Base-by-base conservation (phyloP, 2,888 invertebrate genomes). In the Scrobipalpa costella region DNA sequence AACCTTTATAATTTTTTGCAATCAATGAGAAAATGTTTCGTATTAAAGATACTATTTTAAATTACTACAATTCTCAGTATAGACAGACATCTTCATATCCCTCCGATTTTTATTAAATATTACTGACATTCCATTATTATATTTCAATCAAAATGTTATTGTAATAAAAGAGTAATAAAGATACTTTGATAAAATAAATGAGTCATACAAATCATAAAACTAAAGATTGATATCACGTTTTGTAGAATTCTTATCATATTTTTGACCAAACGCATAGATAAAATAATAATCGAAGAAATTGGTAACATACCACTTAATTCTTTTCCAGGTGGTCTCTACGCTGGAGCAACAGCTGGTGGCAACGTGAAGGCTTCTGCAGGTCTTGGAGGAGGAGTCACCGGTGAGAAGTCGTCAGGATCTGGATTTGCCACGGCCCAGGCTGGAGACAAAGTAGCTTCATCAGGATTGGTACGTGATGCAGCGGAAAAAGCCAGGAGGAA, bases 261-360 rank as follows among this genome's bases (percentile, higher is more conserved):
- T 36, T 7, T 9, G 2, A 7, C 15, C 49, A 49, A 17, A 49
- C 7, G 7, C 17, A 5, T 49, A 49, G 49, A 17, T 49, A 17
- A 3, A 5, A 5, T 49, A 17, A 3, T 17, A 17, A 17, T 17
- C 8, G 7, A 8, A 49, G 3, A 49, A 3, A 49, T 3, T 52
- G 9, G 11, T 27, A 7, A 11, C 27, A 21, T 27, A 3, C 11
- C 7, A 27, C 2, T 15, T 0, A 34, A 33, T 17, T 0, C 17
- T 63, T 59, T 64, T 65, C 65, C 69, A 81, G 94, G 94, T 64
- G 92, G 92, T 17, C 76, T 94, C 0, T 94, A 87, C 64, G 94
- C 94, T 50, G 93, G 92, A 38, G 94, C 94, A 0, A 93, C 93
- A 1, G 92, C 93, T 40, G 93, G 93, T 8, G 92, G 90, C n/a